Evolutionary conservation across 1,140 invertebrate genomes (phyloP).

Genomic region (Ridgeia piscesae): DNA sequence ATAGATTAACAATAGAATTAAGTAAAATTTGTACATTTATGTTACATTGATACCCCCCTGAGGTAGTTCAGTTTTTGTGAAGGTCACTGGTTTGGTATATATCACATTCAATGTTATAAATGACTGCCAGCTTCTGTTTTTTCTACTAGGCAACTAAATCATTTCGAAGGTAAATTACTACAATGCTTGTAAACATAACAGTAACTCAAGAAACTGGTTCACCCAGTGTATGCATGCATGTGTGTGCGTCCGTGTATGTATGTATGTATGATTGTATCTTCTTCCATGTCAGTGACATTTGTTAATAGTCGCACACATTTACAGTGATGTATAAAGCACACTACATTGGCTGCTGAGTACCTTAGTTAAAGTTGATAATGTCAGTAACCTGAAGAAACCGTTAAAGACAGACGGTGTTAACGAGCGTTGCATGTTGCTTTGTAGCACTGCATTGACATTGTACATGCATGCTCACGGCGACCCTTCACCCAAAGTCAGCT

Average conservation of each 20-base stretch:
- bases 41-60: no score
- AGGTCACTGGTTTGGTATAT: no score
- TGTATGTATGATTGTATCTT: background rate
- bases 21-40: no score
- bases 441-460: slow-evolving; percentile 65
- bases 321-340: no score
- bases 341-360: background rate
- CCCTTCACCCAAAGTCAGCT: slow-evolving; percentile 69
- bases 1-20: no score
- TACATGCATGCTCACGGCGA: slow-evolving; percentile 63
- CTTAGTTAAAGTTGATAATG: background rate
- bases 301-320: background rate
- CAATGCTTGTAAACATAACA: no score
- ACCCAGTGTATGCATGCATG: background rate
- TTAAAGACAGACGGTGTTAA: background rate
- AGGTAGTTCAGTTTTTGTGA: no score
- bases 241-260: background rate
- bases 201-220: no score
- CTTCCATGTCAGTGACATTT: background rate
- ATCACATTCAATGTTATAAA: no score
- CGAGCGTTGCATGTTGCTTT: slow-evolving; percentile 13
- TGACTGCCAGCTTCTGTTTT: no score
- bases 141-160: no score
- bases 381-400: background rate
- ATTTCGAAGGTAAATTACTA: no score